Evolutionary conservation across 1,140 invertebrate species (phyloP).

Genomic region (Lethocerus indicus): DNA sequence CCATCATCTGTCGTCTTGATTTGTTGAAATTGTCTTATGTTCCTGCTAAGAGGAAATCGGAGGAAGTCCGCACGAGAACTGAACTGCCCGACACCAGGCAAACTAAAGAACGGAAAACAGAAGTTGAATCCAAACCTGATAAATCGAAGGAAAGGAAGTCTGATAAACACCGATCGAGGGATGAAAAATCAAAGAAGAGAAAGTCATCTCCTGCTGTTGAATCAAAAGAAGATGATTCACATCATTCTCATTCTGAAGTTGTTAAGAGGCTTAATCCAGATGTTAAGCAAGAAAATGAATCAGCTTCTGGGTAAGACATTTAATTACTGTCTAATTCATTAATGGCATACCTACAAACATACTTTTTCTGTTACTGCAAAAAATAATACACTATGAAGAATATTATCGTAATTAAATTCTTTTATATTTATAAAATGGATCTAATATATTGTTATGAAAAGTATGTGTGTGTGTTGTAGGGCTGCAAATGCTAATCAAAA

Average conservation of each 20-base stretch:
- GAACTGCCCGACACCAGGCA: slow-evolving; percentile 37
- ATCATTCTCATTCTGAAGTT: slow-evolving; percentile 2
- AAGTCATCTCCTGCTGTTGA: slow-evolving; percentile 3
- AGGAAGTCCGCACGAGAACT: slow-evolving; percentile 29
- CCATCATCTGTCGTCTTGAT: slow-evolving; percentile 12
- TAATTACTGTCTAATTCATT: neutral
- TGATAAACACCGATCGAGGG: slow-evolving; percentile 19
- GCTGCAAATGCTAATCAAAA: neutral
- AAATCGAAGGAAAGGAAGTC: slow-evolving; percentile 24
- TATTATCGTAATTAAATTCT: neutral
- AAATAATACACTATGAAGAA: neutral
- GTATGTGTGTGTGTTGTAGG: neutral
- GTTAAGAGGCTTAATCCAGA: slow-evolving; percentile 12
- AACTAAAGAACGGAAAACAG: slow-evolving; percentile 5
- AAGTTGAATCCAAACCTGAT: slow-evolving; percentile 16
- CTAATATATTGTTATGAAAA: neutral
- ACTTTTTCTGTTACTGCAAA: too few species aligned
- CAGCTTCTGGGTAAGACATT: neutral
- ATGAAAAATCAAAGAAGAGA: slow-evolving; percentile 9
- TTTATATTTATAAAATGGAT: neutral
- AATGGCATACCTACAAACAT: too few species aligned
- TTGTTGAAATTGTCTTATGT: slow-evolving; percentile 9
- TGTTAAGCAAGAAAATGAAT: slow-evolving; percentile 1
- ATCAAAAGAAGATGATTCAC: neutral
- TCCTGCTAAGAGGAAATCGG: slow-evolving; percentile 16